Evolutionary conservation across 2,113 vertebrate genomes (phyloP).

Genomic region (Xenopus borealis): DNA sequence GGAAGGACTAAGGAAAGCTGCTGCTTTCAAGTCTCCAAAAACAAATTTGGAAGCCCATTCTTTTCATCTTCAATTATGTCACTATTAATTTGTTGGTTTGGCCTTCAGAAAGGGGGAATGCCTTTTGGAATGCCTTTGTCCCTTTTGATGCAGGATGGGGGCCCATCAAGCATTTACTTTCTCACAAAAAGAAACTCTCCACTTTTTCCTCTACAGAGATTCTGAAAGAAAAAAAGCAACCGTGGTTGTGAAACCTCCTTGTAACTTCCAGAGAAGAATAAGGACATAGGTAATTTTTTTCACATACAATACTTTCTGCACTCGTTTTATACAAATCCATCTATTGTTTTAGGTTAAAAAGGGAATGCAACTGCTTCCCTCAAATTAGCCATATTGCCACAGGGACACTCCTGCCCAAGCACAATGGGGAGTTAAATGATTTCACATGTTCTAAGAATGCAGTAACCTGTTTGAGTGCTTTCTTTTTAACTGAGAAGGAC

Average conservation of each 20-base stretch:
- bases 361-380: not conserved
- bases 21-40: not conserved
- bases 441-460: too few species aligned
- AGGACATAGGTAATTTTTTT: not conserved
- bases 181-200: not conserved
- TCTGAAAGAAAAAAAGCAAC: not conserved
- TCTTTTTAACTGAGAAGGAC: too few species aligned
- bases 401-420: too few species aligned
- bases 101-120: conserved; percentile 24
- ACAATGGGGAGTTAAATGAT: too few species aligned
- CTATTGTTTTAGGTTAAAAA: not conserved
- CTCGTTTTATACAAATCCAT: not conserved
- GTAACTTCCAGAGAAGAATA: not conserved
- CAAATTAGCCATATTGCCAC: not conserved
- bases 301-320: not conserved
- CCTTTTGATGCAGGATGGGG: conserved; percentile 12
- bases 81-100: conserved; percentile 35
- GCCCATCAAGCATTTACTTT: conserved; percentile 7
- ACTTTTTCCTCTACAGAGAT: not conserved
- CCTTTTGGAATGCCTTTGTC: conserved; percentile 31
- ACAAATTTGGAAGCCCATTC: conserved; percentile 10
- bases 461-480: too few species aligned
- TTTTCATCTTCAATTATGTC: conserved; percentile 38
- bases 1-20: too few species aligned
- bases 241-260: conserved; percentile 1